Evolutionary conservation across 2,113 vertebrate species (phyloP), one percentile per base, ranked within the genome.

Genomic region (Prunella fulvescens): DNA sequence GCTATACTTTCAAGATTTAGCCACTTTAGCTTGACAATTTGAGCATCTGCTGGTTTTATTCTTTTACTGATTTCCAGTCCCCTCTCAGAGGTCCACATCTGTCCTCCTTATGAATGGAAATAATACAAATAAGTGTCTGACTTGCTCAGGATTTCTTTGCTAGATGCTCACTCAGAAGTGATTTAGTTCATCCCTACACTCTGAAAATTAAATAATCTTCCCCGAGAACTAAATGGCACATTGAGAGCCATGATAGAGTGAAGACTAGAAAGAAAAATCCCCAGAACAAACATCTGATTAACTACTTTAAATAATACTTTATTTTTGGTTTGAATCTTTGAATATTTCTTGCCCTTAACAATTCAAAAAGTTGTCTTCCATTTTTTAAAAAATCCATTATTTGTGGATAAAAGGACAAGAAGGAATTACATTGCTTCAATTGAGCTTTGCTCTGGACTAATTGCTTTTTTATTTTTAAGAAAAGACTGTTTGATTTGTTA

Each of bases 311-410:
- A 88, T 86, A 89, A 86, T 39, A 54, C 18, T 82, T 86, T 67
- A 48, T 82, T 91, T 84, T 73, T 16, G 76, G 24, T 78, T 87
- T 88, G 65, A 40, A 62, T 92, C 31, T 90, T 79, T 54, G 28
- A 90, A 19, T 44, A 51, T 57, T 77, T 95, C 65, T 90, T 69
- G 13, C 39, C 40, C 29, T 39, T 86, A 60, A 85, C 60, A 72
- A 86, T 57, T 89, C 70, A 62, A 7, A 94, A 37, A 93, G 35
- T 39, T 81, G 29, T 81, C 56, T 94, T 90, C 22, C 11, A 70
- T 71, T 94, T 95, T 58, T 56, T 9, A 44, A 94, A 94, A 94
- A 95, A 94, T 90, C 23, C n/a, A 90, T 95, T 80, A 81, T 78
- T 97, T 90, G 48, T 93, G 24, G 44, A 51, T 45, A 40, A 89